Evolutionary conservation across 2,888 invertebrate species (phyloP).

Genomic region (Eristalis intricaria): DNA sequence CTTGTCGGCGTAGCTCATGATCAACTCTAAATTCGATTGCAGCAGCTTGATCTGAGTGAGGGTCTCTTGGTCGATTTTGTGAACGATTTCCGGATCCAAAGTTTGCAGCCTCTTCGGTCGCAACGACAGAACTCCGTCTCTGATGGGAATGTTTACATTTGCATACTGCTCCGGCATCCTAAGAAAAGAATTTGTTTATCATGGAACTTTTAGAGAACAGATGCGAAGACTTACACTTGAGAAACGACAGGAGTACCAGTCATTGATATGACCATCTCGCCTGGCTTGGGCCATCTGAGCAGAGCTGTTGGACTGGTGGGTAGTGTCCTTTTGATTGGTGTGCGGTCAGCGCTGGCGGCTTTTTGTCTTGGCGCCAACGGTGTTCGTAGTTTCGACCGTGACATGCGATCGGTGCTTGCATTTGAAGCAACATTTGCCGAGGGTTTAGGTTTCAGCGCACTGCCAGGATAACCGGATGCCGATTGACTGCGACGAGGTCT

Average conservation of each 20-base stretch:
- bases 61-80: conserved; percentile 78
- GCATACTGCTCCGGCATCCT: conserved; percentile 79
- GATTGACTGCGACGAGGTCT: conserved; percentile 79
- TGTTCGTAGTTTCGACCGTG: conserved; percentile 78
- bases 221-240: conserved; percentile 77
- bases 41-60: conserved; percentile 78
- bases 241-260: conserved; percentile 80
- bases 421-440: neutral
- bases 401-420: conserved; percentile 71
- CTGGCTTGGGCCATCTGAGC: conserved; percentile 80
- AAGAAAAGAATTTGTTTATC: conserved; percentile 8
- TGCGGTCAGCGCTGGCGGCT: conserved; percentile 80
- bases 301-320: conserved; percentile 76
- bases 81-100: conserved; percentile 77
- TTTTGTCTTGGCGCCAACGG: conserved; percentile 77
- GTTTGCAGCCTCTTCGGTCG: conserved; percentile 78
- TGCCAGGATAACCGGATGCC: conserved; percentile 75
- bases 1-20: conserved; percentile 77
- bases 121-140: conserved; percentile 79
- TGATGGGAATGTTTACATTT: conserved; percentile 80
- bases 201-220: neutral
- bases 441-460: conserved; percentile 68
- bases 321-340: conserved; percentile 66
- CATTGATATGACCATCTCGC: conserved; percentile 80
- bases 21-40: conserved; percentile 79